Evolutionary conservation across 2,797 vertebrate species (phyloP), one percentile per base, ranked within the genome.

Genomic region (Anomalospiza imberbis): DNA sequence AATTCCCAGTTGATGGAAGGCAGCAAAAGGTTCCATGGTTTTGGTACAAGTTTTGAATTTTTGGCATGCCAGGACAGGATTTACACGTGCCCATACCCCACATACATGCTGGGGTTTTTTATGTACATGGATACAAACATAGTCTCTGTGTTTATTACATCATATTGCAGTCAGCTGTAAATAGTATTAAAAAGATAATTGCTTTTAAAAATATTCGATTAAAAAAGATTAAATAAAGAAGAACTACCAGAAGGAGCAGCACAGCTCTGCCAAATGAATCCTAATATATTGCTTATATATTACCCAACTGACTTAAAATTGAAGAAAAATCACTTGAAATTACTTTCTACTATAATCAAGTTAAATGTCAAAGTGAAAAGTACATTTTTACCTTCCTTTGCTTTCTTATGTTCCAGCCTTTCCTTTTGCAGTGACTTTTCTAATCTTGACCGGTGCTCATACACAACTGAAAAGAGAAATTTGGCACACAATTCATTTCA

Each of bases 351-450:
- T 82, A 44, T 9, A 55, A 25, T 13, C 32, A n/a, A 73, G 18
- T 66, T 13, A 45, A 68, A 67, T 7, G 6, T 36, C 28, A 34
- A 81, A 77, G 51, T 16, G n/a, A 76, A 89, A 92, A 94, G 53
- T 12, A 62, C 10, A 5, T 77, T 80, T 81, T 97, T 97, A 99
- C 99, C 99, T 99, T 99, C 99, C 98, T 99, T 99, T 71, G 99
- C 98, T 97, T 99, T 99, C 97, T 99, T 99, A 96, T 99, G 99
- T 92, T 99, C 99, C 65, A 99, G 96, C 91, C 99, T 98, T 97
- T 99, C 99, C 97, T 99, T 99, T 94, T 99, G 99, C 90, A 99
- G 98, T 60, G 99, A 99, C 96, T 99, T 99, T 96, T 99, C 99
- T 97, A 99, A 98, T 95, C 99, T 98, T 94, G 99, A 99, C 93